Percentiles rank a stretch among this genome's conserved stretches.
phyloP scores from a whole-genome alignment of 2,113 vertebrate species.

The Microcebus ravelobensis region DNA sequence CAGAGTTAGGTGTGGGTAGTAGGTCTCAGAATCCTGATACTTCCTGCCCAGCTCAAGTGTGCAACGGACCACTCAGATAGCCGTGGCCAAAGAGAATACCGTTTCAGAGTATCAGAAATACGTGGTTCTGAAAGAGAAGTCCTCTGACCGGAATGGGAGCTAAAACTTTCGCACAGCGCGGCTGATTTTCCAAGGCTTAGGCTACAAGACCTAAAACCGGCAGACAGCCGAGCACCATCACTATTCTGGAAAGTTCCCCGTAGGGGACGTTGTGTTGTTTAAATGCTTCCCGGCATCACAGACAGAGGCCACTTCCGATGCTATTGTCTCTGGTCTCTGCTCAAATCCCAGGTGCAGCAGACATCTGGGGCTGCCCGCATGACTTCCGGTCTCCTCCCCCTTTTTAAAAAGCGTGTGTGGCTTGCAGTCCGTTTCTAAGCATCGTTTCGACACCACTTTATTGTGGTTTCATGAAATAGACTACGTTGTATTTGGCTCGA shows the following conservation, averaged over 20 bases:
- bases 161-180: not conserved
- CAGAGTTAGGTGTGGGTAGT: not conserved
- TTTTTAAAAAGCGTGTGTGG: not conserved
- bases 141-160: rapidly evolving
- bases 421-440: slow-evolving; percentile 44
- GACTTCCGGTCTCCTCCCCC: slow-evolving; percentile 5
- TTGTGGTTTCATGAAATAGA: slow-evolving; percentile 61
- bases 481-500: slow-evolving; percentile 34
- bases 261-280: slow-evolving; percentile 60
- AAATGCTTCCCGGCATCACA: not conserved
- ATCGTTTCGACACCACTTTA: slow-evolving; percentile 29
- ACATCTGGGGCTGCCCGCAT: not conserved
- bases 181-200: slow-evolving; percentile 56
- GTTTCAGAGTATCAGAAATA: not conserved
- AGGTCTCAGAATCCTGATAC: too few species aligned
- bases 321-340: not conserved
- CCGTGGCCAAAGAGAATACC: rapidly evolving
- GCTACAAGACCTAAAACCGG: slow-evolving; percentile 27
- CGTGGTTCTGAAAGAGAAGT: not conserved
- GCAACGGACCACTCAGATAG: not conserved
- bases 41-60: not conserved
- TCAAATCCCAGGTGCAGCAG: not conserved
- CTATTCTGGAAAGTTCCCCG: slow-evolving; percentile 40
- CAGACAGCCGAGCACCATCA: slow-evolving; percentile 61
- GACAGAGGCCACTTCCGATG: not conserved